These are phyloP conservation scores for Chloroceryle aenea DNA, from an alignment of 2,113 vertebrate genomes.

Conservation along the genomic window DNA sequence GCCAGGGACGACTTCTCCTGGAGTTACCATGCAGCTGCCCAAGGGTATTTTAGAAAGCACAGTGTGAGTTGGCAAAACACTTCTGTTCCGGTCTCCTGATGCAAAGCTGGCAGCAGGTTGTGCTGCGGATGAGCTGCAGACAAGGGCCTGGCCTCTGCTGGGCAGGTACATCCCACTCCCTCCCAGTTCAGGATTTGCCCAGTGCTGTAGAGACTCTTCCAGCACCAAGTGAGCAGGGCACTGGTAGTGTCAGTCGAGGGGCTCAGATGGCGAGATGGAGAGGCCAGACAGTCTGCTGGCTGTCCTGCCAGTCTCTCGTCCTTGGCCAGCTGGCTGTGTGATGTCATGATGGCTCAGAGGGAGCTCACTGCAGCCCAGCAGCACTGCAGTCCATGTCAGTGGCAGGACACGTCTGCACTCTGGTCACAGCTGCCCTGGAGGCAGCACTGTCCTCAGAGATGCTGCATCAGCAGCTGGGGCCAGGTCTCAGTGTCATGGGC, in stretches of 20 bases:
- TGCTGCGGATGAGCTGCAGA: not conserved
- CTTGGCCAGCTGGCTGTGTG: not conserved
- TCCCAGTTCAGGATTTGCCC: not conserved
- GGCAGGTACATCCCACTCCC: not conserved
- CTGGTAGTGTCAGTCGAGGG: too few species aligned
- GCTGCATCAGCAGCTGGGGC: accelerated
- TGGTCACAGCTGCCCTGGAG: not conserved
- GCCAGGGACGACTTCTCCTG: not conserved
- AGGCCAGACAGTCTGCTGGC: not conserved
- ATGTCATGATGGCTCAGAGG: not conserved
- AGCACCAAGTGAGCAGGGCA: not conserved
- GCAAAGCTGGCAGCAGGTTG: not conserved
- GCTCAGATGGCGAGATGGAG: not conserved
- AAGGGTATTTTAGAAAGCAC: not conserved
- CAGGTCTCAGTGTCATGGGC: accelerated
- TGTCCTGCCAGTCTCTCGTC: not conserved
- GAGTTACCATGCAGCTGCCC: not conserved
- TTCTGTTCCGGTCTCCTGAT: too few species aligned
- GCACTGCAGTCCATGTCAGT: not conserved
- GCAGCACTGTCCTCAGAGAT: not conserved
- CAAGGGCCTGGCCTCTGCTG: not conserved
- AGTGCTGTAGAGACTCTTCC: not conserved
- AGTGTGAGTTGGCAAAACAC: not conserved
- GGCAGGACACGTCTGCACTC: accelerated
- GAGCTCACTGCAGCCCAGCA: not conserved